Evolutionary conservation across 2,888 invertebrate species (phyloP).

Genomic region (Boloria euphrosyne): DNA sequence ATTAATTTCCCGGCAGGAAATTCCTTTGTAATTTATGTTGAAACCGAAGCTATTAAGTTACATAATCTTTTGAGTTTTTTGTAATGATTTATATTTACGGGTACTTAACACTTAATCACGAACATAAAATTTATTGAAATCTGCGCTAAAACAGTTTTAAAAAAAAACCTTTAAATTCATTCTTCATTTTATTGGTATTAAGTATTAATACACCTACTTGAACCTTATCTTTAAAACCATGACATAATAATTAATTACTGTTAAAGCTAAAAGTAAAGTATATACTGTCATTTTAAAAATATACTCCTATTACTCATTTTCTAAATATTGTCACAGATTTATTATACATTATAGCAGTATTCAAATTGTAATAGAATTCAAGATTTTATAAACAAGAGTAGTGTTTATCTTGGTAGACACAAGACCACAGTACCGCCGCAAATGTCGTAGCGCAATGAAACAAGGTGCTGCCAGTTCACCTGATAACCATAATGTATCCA

Average conservation of each 20-base stretch:
- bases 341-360: slow-evolving; percentile 3
- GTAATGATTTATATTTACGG: background rate
- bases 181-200: no score
- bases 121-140: no score
- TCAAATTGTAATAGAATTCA: slow-evolving; percentile 16
- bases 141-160: no score
- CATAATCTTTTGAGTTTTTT: background rate
- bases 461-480: slow-evolving; percentile 32
- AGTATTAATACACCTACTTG: no score
- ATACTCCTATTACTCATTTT: background rate
- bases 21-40: slow-evolving; percentile 22
- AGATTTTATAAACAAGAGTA: slow-evolving; percentile 30
- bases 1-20: slow-evolving; percentile 24
- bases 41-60: slow-evolving; percentile 16
- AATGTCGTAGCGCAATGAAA: slow-evolving; percentile 32
- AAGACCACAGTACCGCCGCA: slow-evolving; percentile 35
- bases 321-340: slow-evolving; percentile 7
- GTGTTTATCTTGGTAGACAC: slow-evolving; percentile 27
- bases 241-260: no score
- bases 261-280: background rate
- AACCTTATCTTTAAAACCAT: no score
- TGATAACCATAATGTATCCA: slow-evolving; percentile 40
- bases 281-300: background rate
- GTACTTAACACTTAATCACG: no score
- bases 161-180: no score